Evolutionary conservation across 2,113 vertebrate genomes (phyloP).

Genomic region (Cynopterus brachyotis): DNA sequence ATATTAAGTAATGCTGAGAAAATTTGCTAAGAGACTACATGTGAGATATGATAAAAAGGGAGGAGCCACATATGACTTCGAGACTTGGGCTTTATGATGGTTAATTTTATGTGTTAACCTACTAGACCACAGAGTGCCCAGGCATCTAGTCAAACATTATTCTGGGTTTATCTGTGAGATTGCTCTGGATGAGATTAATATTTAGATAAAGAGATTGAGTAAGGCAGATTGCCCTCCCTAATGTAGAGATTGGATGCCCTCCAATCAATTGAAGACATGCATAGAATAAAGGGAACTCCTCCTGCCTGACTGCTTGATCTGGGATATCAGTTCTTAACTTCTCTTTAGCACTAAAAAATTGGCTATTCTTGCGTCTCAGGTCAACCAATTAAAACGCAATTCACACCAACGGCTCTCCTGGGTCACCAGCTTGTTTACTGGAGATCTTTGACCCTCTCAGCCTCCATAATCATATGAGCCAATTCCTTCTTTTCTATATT

Average conservation of each 20-base stretch:
- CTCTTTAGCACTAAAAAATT: neutral
- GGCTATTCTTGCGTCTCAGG: neutral
- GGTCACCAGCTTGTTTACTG: too few species aligned
- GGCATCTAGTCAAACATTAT: neutral
- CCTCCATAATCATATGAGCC: neutral
- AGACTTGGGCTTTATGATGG: neutral
- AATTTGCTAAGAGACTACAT: neutral
- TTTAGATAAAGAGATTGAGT: neutral
- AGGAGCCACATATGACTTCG: neutral
- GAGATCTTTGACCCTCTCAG: neutral
- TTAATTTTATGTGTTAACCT: neutral
- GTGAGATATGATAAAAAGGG: neutral
- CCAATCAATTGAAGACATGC: neutral
- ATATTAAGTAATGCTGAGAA: neutral
- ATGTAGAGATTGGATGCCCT: neutral
- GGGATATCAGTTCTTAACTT: neutral
- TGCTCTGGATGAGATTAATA: neutral
- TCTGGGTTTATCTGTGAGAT: neutral
- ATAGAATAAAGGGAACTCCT: neutral
- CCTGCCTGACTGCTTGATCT: neutral
- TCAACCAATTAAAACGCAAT: neutral
- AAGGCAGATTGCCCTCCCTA: neutral
- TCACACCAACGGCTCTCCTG: neutral
- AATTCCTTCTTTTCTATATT: neutral
- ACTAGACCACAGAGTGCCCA: neutral